Conservation (phyloP, 2,797 vertebrate genomes). For the Ptychobarbus kaznakovi region DNA sequence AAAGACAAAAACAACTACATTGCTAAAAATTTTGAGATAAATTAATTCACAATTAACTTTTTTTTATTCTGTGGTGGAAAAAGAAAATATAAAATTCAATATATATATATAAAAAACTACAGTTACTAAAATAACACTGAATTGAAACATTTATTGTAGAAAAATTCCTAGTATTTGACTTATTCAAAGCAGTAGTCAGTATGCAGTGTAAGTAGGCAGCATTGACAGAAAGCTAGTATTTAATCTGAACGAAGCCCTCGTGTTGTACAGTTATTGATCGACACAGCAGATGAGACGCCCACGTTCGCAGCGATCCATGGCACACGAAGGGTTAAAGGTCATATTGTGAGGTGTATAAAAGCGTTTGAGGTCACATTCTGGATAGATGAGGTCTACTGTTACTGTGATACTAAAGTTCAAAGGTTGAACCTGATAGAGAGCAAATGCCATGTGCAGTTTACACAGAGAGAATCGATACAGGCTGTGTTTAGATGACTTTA, state of each 20-base stretch:
- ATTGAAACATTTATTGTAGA: background rate
- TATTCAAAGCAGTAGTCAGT: background rate
- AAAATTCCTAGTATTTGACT: background rate
- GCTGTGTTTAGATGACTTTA: background rate
- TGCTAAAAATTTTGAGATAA: rapidly evolving
- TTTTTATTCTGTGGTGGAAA: background rate
- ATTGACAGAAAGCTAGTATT: background rate
- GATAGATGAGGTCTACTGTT: slow-evolving; percentile 9
- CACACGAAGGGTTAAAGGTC: background rate
- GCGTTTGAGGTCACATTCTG: slow-evolving; percentile 9
- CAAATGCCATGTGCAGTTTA: slow-evolving; percentile 1
- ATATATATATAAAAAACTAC: background rate
- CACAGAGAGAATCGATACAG: slow-evolving; percentile 9
- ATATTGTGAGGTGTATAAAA: slow-evolving; percentile 3
- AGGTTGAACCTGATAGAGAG: background rate
- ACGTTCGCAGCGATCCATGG: background rate
- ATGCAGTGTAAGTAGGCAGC: background rate
- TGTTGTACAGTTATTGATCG: slow-evolving; percentile 21
- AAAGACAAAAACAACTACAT: too few species aligned
- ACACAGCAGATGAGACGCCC: background rate
- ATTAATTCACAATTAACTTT: background rate
- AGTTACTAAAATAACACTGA: background rate
- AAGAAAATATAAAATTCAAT: background rate
- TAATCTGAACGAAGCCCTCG: background rate
- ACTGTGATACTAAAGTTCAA: background rate